A percentile compares a stretch with the other conserved stretches of the same genome.
These are phyloP conservation scores for Eupithecia centaureata DNA, from an alignment of 2,888 invertebrate genomes.

Conservation along the genomic window DNA sequence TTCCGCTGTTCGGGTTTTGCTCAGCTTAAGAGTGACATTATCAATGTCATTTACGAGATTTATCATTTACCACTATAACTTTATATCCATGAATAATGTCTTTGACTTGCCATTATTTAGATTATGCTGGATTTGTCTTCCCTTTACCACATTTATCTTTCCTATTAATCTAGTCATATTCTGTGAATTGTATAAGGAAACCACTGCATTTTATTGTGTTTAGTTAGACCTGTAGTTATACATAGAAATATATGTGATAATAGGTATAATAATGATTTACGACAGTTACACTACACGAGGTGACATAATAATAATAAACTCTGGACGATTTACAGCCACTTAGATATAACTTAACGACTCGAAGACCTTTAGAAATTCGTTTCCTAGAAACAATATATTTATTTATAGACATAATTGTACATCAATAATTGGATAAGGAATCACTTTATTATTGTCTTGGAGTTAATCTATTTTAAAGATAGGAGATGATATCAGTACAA, in stretches of 20 bases:
- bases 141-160: not conserved
- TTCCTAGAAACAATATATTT: not conserved
- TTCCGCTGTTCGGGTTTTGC: not conserved
- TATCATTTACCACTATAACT: not conserved
- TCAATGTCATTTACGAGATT: not conserved
- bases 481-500: no score
- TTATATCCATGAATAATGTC: not conserved
- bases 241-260: not conserved
- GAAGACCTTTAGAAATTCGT: not conserved
- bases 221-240: no score
- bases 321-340: conserved; percentile 6
- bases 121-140: not conserved
- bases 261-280: not conserved
- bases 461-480: not conserved
- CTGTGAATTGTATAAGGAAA: not conserved
- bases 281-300: not conserved
- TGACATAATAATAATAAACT: conserved; percentile 5
- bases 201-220: not conserved
- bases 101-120: not conserved
- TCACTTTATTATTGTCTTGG: not conserved
- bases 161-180: not conserved
- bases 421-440: not conserved
- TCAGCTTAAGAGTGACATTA: not conserved
- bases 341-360: not conserved
- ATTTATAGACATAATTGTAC: not conserved